phyloP scores from a whole-genome alignment of 2,888 invertebrate genomes.

The Malthinus flaveolus region DNA sequence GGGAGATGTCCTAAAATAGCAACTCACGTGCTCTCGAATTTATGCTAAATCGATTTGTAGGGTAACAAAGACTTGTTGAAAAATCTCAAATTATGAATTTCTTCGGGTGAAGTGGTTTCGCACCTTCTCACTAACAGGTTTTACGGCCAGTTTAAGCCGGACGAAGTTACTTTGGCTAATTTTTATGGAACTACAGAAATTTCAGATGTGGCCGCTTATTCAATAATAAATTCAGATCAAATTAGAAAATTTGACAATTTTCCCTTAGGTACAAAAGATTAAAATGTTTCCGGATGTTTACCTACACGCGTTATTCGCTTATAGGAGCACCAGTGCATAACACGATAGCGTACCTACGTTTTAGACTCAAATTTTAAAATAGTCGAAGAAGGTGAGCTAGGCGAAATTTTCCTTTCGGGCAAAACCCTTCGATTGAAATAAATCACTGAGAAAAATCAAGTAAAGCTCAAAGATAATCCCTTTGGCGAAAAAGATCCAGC shows the following conservation, averaged over 20 bases:
- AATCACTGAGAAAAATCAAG: conserved; percentile 71
- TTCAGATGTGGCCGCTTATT: conserved; percentile 84
- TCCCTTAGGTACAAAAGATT: conserved; percentile 72
- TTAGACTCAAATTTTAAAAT: conserved; percentile 74
- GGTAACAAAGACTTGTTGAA: conserved; percentile 58
- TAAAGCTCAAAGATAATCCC: conserved; percentile 76
- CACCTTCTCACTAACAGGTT: conserved; percentile 73
- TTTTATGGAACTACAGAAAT: conserved; percentile 93
- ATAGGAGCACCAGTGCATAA: conserved; percentile 77
- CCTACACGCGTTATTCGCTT: conserved; percentile 8
- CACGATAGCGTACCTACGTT: conserved; percentile 78
- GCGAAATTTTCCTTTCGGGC: conserved; percentile 82
- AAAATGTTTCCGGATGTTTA: not conserved
- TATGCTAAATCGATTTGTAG: conserved; percentile 7
- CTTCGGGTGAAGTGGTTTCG: conserved; percentile 84
- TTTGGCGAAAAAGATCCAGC: conserved; percentile 65
- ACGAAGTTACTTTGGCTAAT: conserved; percentile 72
- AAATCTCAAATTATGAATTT: conserved; percentile 77
- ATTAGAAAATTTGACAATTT: conserved; percentile 67
- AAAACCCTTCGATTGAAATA: conserved; percentile 80
- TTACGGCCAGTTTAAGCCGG: conserved; percentile 70
- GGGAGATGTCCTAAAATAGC: too few species aligned
- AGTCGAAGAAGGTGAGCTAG: conserved; percentile 72
- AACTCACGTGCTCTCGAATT: too few species aligned
- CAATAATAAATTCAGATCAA: conserved; percentile 64